Evolutionary conservation across 2,888 invertebrate species (phyloP).

Genomic region (Macrosoma leucophasiata): DNA sequence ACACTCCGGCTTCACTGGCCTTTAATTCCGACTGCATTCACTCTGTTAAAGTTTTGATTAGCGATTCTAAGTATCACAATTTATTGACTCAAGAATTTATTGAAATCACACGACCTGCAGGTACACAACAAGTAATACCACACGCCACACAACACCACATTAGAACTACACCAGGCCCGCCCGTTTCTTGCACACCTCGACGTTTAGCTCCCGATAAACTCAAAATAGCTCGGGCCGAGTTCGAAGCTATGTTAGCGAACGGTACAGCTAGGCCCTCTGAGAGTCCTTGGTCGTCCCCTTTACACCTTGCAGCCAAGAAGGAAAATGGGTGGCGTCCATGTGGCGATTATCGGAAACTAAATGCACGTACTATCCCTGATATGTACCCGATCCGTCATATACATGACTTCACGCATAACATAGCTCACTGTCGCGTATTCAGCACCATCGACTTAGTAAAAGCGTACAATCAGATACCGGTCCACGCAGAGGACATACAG

Average conservation of each 20-base stretch:
- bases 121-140: slow-evolving; percentile 17
- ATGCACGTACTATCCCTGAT: slow-evolving; percentile 33
- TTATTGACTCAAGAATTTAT: slow-evolving; percentile 11
- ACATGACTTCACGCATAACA: slow-evolving; percentile 17
- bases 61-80: slow-evolving; percentile 7
- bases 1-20: slow-evolving; percentile 1
- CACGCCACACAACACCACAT: slow-evolving; percentile 29
- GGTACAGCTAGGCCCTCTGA: slow-evolving; percentile 26
- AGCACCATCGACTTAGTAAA: slow-evolving; percentile 20
- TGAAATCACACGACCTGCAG: slow-evolving; percentile 20
- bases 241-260: slow-evolving; percentile 34
- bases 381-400: slow-evolving; percentile 32
- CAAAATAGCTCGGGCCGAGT: slow-evolving; percentile 23
- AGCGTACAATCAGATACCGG: slow-evolving; percentile 47
- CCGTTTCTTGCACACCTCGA: slow-evolving; percentile 28
- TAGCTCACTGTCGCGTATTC: slow-evolving; percentile 19
- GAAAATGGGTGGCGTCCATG: slow-evolving; percentile 24
- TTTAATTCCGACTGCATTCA: not conserved
- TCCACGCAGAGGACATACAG: slow-evolving; percentile 33
- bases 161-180: slow-evolving; percentile 31
- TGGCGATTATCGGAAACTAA: slow-evolving; percentile 39
- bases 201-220: slow-evolving; percentile 32
- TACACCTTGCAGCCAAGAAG: slow-evolving; percentile 34
- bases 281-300: slow-evolving; percentile 33
- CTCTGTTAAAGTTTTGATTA: slow-evolving; percentile 9